Conservation (phyloP, 35 echinoderm and acorn worm species). For the Hemicentrotus pulcherrimus region DNA sequence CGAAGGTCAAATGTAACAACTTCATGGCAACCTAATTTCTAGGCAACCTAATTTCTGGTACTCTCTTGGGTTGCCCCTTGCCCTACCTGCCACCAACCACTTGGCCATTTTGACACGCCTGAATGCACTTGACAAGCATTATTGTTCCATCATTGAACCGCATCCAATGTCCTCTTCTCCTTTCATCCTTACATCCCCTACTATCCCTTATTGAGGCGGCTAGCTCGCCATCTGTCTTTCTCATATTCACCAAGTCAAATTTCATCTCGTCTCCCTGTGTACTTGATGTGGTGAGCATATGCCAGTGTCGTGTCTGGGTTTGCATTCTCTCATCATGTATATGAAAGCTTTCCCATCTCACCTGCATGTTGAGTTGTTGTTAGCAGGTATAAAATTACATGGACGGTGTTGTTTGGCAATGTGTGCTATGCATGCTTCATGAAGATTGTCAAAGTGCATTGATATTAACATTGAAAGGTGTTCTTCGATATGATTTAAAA, state of each 20-base stretch:
- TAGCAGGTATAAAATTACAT: background rate
- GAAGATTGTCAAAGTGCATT: background rate
- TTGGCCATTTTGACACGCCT: background rate
- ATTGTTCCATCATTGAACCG: slow-evolving; percentile 17
- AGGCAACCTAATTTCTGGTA: background rate
- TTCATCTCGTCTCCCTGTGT: background rate
- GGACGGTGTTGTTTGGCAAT: background rate
- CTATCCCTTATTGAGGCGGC: background rate
- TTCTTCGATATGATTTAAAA: background rate
- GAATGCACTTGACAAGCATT: background rate
- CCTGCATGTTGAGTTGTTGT: background rate
- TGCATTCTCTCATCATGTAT: background rate
- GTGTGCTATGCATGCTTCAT: background rate
- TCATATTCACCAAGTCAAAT: slow-evolving; percentile 13
- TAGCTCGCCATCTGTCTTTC: slow-evolving; percentile 16
- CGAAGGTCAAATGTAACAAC: background rate
- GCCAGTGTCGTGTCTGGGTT: background rate
- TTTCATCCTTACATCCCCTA: background rate
- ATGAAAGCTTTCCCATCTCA: background rate
- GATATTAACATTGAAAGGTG: background rate
- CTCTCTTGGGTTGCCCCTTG: background rate
- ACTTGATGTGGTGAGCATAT: background rate
- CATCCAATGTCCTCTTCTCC: background rate
- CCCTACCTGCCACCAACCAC: background rate
- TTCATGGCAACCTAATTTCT: background rate